Evolutionary conservation across 1,140 invertebrate species (phyloP), one percentile per base, ranked within the genome.

Genomic region (Drosophila nasuta): DNA sequence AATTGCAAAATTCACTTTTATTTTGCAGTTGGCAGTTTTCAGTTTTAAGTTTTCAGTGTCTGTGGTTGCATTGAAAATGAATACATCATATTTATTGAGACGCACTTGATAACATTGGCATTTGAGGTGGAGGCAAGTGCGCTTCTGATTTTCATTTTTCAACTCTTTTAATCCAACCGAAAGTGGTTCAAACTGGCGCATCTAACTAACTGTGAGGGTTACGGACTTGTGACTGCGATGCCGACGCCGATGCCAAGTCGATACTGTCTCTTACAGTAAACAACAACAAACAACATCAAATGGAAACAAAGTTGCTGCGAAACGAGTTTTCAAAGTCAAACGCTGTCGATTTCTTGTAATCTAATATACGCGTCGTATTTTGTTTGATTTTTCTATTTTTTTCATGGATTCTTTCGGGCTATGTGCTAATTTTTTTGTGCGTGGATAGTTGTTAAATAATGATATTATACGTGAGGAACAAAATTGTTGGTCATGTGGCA

Each of bases 181-280:
- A 89, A 89, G 85, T 89, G 85, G 85, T 81, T 89, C 79, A 66
- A 89, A 77, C 85, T 78, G 75, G 77, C 81, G 45, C 46, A 68
- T 77, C 73, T 68, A 82, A 68, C 81, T 73, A 78, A 75, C 70
- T 81, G 76, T 86, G 82, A 86, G 77, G 82, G 82, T 72, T 78
- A 75, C 60, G 60, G 17, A 13, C 20, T 62, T 63, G 25, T 45
- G 54, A 48, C 56, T 28, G 63, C 76, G 48, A 58, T 57, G 74
- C 62, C 56, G 30, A 28, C 13, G 15, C 15, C 15, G 20, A 25
- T 25, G 20, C 20, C 54, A 6, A 38, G 35, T 41, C 38, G 38
- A 41, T 13, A 43, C 7, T 35, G 10, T n/a, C n/a, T 73, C 68
- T 76, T 63, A 71, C 49, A 67, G 54, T 43, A 64, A 60, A 7